Evolutionary conservation across 2,888 invertebrate genomes (phyloP).

Genomic region (Philereme transversata): DNA sequence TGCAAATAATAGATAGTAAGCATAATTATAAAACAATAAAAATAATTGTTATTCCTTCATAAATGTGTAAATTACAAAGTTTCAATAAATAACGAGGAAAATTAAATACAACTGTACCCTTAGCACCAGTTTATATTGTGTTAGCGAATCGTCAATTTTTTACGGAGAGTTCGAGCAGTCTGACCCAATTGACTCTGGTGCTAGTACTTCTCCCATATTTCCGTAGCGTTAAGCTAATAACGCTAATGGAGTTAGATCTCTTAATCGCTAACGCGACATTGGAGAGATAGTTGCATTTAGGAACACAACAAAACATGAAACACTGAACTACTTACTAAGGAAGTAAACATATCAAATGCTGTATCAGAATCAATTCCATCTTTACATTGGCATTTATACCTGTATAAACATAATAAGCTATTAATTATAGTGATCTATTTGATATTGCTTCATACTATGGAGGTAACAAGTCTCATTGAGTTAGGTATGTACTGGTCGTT

Average conservation of each 20-base stretch:
- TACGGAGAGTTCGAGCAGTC: not conserved
- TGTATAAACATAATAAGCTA: not conserved
- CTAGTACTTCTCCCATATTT: not conserved
- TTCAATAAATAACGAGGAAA: slow-evolving; percentile 20
- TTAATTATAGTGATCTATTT: not conserved
- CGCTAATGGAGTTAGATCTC: slow-evolving; percentile 6
- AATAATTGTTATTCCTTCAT: no score
- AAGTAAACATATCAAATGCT: slow-evolving; percentile 5
- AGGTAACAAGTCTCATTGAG: not conserved
- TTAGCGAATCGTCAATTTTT: slow-evolving; percentile 1
- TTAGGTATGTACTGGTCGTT: not conserved
- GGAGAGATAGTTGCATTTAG: not conserved
- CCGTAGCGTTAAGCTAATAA: slow-evolving; percentile 1
- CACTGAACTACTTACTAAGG: slow-evolving; percentile 1
- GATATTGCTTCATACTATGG: not conserved
- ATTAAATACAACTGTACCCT: slow-evolving; percentile 20
- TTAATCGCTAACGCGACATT: slow-evolving; percentile 2
- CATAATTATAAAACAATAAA: slow-evolving; percentile 14
- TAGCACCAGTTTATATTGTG: slow-evolving; percentile 20
- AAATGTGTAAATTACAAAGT: slow-evolving; percentile 6
- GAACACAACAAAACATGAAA: no score
- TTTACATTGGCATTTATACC: not conserved
- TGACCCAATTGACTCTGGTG: not conserved
- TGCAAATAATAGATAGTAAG: slow-evolving; percentile 5
- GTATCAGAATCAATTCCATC: not conserved